phyloP scores from a whole-genome alignment of 2,888 invertebrate species.

The Choristoneura rosaceana region DNA sequence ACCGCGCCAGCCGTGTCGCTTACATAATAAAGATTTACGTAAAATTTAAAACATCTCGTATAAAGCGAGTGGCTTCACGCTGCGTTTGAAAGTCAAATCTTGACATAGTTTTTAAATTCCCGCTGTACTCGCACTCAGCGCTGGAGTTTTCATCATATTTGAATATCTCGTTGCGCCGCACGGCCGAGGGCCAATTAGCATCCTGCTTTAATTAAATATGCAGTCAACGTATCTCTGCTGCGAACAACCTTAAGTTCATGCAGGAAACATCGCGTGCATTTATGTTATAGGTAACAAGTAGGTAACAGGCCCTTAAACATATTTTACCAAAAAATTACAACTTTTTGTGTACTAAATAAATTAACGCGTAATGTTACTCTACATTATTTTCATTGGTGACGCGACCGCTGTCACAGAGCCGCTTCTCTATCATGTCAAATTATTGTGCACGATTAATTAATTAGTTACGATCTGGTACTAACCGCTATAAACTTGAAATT shows the following conservation, averaged over 20 bases:
- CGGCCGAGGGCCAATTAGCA: constrained; percentile 50
- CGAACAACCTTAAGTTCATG: not conserved
- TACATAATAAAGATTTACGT: constrained; percentile 11
- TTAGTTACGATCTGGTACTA: no score
- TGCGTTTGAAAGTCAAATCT: constrained; percentile 46
- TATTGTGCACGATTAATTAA: no score
- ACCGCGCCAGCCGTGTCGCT: not conserved
- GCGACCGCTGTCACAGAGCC: no score
- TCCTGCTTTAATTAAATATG: constrained; percentile 38
- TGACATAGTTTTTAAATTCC: constrained; percentile 55
- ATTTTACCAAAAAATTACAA: no score
- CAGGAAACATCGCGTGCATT: not conserved
- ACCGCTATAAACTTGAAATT: no score
- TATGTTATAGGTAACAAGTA: no score
- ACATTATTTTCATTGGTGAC: no score
- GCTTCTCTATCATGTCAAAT: no score
- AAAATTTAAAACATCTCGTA: constrained; percentile 9
- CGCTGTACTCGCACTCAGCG: constrained; percentile 33
- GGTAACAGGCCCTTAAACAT: no score
- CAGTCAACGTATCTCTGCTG: not conserved
- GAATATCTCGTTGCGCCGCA: constrained; percentile 22
- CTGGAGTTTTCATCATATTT: constrained; percentile 23
- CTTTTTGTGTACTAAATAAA: no score
- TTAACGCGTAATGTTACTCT: no score
- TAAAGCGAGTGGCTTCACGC: constrained; percentile 9